Conservation (phyloP, 2,888 invertebrate genomes). For the Megastigmus dorsalis region DNA sequence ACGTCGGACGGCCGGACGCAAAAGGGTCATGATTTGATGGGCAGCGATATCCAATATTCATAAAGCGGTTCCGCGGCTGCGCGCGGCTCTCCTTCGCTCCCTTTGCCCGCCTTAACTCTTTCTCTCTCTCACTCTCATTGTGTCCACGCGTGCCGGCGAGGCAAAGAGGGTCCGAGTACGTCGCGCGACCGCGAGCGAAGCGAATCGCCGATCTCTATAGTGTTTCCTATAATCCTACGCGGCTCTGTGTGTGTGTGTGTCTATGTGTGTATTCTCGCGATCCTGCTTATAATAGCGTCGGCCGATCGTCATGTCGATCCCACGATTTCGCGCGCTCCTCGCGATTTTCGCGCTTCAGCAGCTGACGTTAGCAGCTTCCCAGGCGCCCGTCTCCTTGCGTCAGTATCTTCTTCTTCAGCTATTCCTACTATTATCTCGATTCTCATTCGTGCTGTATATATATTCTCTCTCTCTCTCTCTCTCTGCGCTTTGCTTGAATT, state of each 20-base stretch:
- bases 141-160: neutral
- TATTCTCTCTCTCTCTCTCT: too few relatives aligned
- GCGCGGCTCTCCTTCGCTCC: neutral
- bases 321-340: neutral
- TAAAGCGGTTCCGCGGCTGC: slow-evolving; percentile 56
- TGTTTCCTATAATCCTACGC: too few relatives aligned
- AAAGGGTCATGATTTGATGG: slow-evolving; percentile 67
- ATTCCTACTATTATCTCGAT: too few relatives aligned
- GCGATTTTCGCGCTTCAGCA: slow-evolving; percentile 21
- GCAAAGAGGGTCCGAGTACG: neutral
- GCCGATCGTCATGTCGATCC: neutral
- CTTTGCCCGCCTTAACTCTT: too few relatives aligned
- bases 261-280: too few relatives aligned
- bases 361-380: too few relatives aligned
- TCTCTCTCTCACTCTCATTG: too few relatives aligned
- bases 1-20: neutral
- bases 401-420: too few relatives aligned
- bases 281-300: too few relatives aligned
- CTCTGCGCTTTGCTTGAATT: too few relatives aligned
- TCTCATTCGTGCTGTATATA: too few relatives aligned
- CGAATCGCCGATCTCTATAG: neutral
- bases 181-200: neutral
- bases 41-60: slow-evolving; percentile 67
- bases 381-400: slow-evolving; percentile 64
- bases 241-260: too few relatives aligned